Evolutionary conservation across 2,797 vertebrate species (phyloP).

Genomic region (Tiaroga cobitis): DNA sequence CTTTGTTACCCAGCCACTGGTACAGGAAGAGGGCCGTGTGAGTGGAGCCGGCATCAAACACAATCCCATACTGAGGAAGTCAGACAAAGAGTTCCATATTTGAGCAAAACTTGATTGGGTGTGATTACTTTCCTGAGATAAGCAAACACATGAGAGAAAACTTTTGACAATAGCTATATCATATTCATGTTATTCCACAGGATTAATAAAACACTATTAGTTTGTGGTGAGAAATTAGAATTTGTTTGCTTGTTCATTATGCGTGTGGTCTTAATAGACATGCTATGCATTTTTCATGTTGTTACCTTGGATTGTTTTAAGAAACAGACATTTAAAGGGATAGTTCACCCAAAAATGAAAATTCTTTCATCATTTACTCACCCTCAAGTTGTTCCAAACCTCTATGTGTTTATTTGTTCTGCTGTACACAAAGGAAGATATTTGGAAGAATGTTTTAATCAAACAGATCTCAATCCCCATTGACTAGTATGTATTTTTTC

Average conservation of each 20-base stretch:
- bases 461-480: no score
- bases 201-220: not conserved
- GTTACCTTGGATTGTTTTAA: not conserved
- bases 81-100: slow-evolving; percentile 19
- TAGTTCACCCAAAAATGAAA: no score
- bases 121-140: not conserved
- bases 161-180: no score
- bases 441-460: no score
- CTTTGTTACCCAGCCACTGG: slow-evolving; percentile 84
- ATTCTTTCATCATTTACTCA: no score
- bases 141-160: not conserved
- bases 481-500: no score
- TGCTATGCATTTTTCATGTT: not conserved
- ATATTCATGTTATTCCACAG: not conserved
- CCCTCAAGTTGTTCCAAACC: no score
- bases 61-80: slow-evolving; percentile 81
- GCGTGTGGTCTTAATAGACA: not conserved
- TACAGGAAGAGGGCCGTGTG: slow-evolving; percentile 85
- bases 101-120: not conserved
- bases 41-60: slow-evolving; percentile 86
- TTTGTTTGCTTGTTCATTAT: not conserved
- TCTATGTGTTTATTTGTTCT: no score
- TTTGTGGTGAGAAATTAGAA: no score
- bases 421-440: no score
- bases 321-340: no score